Base-by-base conservation (phyloP, 2,888 invertebrate species). In the Orchesellides sinensis region DNA sequence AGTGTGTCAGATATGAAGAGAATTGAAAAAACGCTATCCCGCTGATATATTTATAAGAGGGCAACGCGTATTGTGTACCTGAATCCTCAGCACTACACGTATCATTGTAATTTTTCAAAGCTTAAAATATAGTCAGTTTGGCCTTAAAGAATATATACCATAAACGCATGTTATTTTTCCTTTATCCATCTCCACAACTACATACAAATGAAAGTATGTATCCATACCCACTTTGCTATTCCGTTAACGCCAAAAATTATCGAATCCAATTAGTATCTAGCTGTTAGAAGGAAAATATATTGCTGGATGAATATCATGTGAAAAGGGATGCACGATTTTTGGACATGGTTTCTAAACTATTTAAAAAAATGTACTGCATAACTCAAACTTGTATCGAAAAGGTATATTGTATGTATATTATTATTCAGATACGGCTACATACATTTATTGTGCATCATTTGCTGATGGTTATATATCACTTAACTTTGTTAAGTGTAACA, bases 231-330 rank as follows among this genome's bases (percentile, higher is more conserved):
- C 6, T 10, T 40, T 40, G 40, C 40, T 40, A 14, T 2, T 40
- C n/a, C 35, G 12, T 54, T 23, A 54, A 14, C 54, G 29, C 59
- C 29, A 25, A 54, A 59, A 66, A 40, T 66, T 75, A 75, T 77
- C 77, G 68, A 68, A 77, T 77, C 77, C 77, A 77, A 77, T 77
- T 77, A 77, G 61, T 77, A 49, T 49, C 59, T 49, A 27, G 35
- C 68, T 77, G 68, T 69, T 77, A 77, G 47, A 19, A 77, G 32
- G 68, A 68, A 59, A 77, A 68, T 77, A 75, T 75, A 69, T 77
- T 61, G 61, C 59, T 59, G 25, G 12, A 52, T 77, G 45, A 68
- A 69, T 54, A 69, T 32, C 56, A 68, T 32, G 10, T 56, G 65
- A 77, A 68, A 68, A 17, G 56, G 21, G 59, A 77, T 45, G 45